These are phyloP conservation scores for Neuroterus valhalla DNA, from an alignment of 1,140 invertebrate genomes.

Conservation along the genomic window DNA sequence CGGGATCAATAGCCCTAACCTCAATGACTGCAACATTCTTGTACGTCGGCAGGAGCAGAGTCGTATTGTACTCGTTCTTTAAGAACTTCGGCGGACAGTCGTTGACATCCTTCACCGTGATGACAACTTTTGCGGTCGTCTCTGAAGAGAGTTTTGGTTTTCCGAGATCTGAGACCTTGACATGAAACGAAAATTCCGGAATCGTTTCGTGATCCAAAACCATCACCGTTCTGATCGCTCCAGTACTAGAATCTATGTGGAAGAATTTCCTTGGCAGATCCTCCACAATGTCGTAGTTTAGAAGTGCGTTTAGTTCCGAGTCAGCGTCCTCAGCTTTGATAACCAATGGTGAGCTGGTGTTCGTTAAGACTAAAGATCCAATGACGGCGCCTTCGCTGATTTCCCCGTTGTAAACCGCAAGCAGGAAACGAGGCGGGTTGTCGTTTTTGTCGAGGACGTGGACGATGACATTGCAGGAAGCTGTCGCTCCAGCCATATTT, in stretches of 20 bases:
- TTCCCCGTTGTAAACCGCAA: slow-evolving; percentile 81
- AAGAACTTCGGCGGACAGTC: slow-evolving; percentile 89
- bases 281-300: slow-evolving; percentile 91
- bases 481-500: slow-evolving; percentile 87
- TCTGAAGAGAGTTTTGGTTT: slow-evolving; percentile 87
- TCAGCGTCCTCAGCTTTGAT: slow-evolving; percentile 87
- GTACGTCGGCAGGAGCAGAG: slow-evolving; percentile 87
- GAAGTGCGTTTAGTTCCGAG: slow-evolving; percentile 86
- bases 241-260: slow-evolving; percentile 90
- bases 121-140: slow-evolving; percentile 82
- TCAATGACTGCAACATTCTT: slow-evolving; percentile 82
- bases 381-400: slow-evolving; percentile 84
- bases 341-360: slow-evolving; percentile 83
- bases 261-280: slow-evolving; percentile 84
- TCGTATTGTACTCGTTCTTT: slow-evolving; percentile 83
- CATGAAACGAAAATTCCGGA: slow-evolving; percentile 84
- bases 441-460: slow-evolving; percentile 90
- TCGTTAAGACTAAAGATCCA: slow-evolving; percentile 83
- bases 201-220: slow-evolving; percentile 89
- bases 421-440: slow-evolving; percentile 86
- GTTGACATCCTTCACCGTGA: slow-evolving; percentile 90
- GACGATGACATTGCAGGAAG: slow-evolving; percentile 82
- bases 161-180: slow-evolving; percentile 91
- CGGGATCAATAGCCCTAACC: slow-evolving; percentile 84
- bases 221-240: slow-evolving; percentile 87